Percentiles rank a stretch among this genome's conserved stretches.
Conservation (phyloP, 2,113 vertebrate genomes). For the Spilogale gracilis region DNA sequence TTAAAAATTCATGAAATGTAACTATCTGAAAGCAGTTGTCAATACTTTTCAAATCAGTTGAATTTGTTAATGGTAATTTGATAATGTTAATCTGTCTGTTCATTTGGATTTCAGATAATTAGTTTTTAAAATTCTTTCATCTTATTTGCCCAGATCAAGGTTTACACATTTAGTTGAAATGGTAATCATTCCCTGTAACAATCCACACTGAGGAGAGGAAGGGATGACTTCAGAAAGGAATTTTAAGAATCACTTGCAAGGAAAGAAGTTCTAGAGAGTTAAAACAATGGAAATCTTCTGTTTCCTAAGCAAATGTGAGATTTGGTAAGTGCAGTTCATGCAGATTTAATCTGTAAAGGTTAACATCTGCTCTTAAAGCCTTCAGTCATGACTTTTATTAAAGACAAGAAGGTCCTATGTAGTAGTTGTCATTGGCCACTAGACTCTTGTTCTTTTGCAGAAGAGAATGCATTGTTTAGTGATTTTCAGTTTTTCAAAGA, state of each 20-base stretch:
- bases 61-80: background rate
- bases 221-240: background rate
- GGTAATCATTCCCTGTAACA: background rate
- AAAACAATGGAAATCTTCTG: background rate
- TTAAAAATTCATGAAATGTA: background rate
- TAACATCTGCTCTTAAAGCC: slow-evolving; percentile 3
- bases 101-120: background rate
- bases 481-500: background rate
- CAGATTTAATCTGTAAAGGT: background rate
- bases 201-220: background rate
- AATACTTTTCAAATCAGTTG: background rate
- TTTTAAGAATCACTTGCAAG: background rate
- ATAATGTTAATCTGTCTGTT: background rate
- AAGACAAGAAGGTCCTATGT: background rate
- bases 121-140: background rate
- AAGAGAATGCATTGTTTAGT: background rate
- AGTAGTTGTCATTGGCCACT: background rate
- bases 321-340: background rate
- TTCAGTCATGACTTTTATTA: background rate
- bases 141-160: background rate
- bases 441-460: background rate
- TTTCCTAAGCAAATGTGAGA: background rate
- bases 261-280: rapidly evolving
- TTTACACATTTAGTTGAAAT: background rate
- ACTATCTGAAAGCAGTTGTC: background rate